Conservation (phyloP, 2,888 invertebrate species). For the Synanthedon formicaeformis region DNA sequence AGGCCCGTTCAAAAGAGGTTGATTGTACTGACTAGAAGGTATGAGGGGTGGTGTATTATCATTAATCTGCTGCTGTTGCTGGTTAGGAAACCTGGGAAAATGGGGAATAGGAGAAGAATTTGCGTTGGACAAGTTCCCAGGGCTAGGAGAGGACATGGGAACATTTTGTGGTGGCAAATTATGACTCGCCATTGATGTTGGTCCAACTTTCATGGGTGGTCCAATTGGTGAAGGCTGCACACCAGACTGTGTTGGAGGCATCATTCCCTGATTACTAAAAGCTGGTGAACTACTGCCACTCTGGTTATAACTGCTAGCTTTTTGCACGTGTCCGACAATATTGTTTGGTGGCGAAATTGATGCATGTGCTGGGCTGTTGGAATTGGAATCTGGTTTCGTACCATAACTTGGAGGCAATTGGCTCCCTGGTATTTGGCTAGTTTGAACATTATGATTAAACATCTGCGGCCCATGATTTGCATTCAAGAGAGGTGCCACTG, state of each 20-base stretch:
- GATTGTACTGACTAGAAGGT: slow-evolving; percentile 54
- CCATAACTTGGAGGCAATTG: slow-evolving; percentile 43
- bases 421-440: slow-evolving; percentile 35
- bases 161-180: slow-evolving; percentile 20
- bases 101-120: slow-evolving; percentile 34
- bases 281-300: slow-evolving; percentile 58
- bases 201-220: slow-evolving; percentile 14
- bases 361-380: slow-evolving; percentile 40
- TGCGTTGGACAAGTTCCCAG: slow-evolving; percentile 14
- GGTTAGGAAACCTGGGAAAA: slow-evolving; percentile 25
- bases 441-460: slow-evolving; percentile 31
- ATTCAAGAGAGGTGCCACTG: slow-evolving; percentile 34
- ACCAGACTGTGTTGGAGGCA: slow-evolving; percentile 26
- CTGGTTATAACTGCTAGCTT: slow-evolving; percentile 43
- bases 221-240: slow-evolving; percentile 39
- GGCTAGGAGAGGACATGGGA: slow-evolving; percentile 28
- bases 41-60: slow-evolving; percentile 56
- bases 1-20: slow-evolving; percentile 49
- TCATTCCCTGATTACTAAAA: slow-evolving; percentile 48
- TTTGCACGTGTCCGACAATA: slow-evolving; percentile 23
- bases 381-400: slow-evolving; percentile 50
- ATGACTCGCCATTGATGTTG: slow-evolving; percentile 15
- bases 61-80: slow-evolving; percentile 47
- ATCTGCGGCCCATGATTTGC: slow-evolving; percentile 30
- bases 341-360: slow-evolving; percentile 14